phyloP scores from a whole-genome alignment of 2,113 vertebrate species.

The Ahaetulla prasina region DNA sequence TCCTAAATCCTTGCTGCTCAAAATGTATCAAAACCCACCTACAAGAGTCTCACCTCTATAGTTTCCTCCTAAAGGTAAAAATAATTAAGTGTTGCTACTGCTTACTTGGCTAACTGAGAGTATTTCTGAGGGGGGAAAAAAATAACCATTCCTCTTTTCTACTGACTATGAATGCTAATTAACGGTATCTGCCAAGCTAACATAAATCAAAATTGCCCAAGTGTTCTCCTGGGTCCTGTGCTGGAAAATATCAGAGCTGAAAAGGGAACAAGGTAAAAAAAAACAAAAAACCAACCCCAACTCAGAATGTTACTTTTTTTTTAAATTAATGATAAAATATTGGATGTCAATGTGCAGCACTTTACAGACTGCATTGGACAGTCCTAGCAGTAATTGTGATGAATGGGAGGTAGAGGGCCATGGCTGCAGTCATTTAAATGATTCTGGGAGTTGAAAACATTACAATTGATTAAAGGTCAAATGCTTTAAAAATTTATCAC shows the following conservation, averaged over 20 bases:
- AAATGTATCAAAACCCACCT: neutral
- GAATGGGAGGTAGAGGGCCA: conserved; percentile 67
- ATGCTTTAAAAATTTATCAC: conserved; percentile 77
- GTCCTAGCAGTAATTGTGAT: conserved; percentile 74
- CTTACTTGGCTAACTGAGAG: conserved; percentile 5
- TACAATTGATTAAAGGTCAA: conserved; percentile 79
- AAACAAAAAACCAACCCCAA: no score
- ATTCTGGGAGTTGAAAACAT: conserved; percentile 71
- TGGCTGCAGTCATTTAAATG: conserved; percentile 68
- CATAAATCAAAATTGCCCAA: conserved; percentile 65
- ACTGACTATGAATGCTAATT: conserved; percentile 58
- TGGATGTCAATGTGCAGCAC: conserved; percentile 64
- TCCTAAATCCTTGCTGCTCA: neutral
- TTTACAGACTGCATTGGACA: conserved; percentile 70
- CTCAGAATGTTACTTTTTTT: conserved; percentile 67
- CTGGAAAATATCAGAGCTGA: conserved; percentile 71
- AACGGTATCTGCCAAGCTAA: conserved; percentile 48
- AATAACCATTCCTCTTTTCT: conserved; percentile 23
- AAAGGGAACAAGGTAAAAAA: conserved; percentile 52
- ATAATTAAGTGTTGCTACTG: conserved; percentile 33
- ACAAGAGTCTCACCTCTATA: neutral
- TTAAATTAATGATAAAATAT: conserved; percentile 77
- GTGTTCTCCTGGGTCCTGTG: conserved; percentile 49
- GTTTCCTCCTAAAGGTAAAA: conserved; percentile 16
- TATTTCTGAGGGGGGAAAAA: conserved; percentile 32